Conservation (phyloP, 2,113 vertebrate species). For the Chloropsis cyanopogon region DNA sequence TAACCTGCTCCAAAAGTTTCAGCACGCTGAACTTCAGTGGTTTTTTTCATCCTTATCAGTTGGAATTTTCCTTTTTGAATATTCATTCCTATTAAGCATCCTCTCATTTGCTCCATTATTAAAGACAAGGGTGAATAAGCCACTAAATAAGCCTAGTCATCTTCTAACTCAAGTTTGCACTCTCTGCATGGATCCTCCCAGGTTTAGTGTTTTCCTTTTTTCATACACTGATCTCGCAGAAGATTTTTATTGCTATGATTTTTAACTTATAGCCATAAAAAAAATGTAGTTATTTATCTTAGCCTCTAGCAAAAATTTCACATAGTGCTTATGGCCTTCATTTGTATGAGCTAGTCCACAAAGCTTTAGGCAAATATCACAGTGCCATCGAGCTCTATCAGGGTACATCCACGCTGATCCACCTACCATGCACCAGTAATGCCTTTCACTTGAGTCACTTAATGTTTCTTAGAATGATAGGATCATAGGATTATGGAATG, state of each 20-base stretch:
- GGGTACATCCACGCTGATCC: not conserved
- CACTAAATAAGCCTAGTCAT: not conserved
- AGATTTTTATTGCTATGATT: not conserved
- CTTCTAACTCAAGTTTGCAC: not conserved
- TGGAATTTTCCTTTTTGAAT: not conserved
- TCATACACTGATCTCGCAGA: not conserved
- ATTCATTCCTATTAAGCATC: not conserved
- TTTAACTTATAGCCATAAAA: not conserved
- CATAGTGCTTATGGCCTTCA: not conserved
- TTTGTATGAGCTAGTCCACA: not conserved
- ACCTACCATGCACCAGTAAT: not conserved
- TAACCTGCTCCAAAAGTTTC: not conserved
- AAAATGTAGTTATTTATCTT: not conserved
- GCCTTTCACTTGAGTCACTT: not conserved
- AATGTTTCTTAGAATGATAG: too few relatives aligned
- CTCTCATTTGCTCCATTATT: not conserved
- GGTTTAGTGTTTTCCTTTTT: not conserved
- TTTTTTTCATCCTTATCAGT: not conserved
- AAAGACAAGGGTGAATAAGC: not conserved
- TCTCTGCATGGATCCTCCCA: not conserved
- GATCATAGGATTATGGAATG: not conserved
- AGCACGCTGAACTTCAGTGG: not conserved
- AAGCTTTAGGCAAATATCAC: not conserved
- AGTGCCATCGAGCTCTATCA: not conserved
- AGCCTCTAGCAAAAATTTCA: not conserved